A percentile compares a stretch with the other conserved stretches of the same genome.
These are phyloP conservation scores for Volucella zonaria DNA, from an alignment of 2,888 invertebrate genomes.

Conservation along the genomic window DNA sequence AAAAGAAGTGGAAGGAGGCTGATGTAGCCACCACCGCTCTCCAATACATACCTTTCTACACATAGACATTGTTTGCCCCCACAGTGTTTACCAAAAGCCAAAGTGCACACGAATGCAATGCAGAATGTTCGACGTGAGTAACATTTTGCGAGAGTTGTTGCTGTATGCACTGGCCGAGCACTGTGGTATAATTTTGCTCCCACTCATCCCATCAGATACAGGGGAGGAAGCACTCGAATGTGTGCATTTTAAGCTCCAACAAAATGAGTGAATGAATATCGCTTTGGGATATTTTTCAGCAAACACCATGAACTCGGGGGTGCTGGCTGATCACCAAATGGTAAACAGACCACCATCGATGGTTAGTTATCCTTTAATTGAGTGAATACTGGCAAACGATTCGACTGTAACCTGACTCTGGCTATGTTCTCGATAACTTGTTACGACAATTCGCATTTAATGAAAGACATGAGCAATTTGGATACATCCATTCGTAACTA, in stretches of 20 bases:
- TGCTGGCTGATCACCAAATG: slow-evolving; percentile 32
- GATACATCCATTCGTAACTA: too few species aligned
- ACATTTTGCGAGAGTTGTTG: slow-evolving; percentile 13
- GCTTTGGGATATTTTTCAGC: slow-evolving; percentile 67
- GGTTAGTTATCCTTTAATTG: slow-evolving; percentile 70
- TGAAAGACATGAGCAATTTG: too few species aligned
- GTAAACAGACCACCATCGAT: slow-evolving; percentile 62
- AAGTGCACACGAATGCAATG: slow-evolving; percentile 59
- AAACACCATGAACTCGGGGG: slow-evolving; percentile 55
- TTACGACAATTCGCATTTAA: slow-evolving; percentile 63
- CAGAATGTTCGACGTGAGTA: background rate
- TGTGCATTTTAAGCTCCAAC: slow-evolving; percentile 10
- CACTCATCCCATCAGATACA: background rate
- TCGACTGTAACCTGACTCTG: slow-evolving; percentile 63
- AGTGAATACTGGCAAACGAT: slow-evolving; percentile 59
- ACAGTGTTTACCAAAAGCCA: slow-evolving; percentile 67
- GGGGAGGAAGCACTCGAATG: background rate
- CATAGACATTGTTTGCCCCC: slow-evolving; percentile 42
- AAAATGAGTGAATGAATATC: slow-evolving; percentile 62
- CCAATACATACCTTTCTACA: background rate
- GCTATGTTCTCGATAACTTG: slow-evolving; percentile 62
- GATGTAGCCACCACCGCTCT: slow-evolving; percentile 26
- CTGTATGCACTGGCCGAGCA: slow-evolving; percentile 22
- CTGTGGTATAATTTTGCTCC: slow-evolving; percentile 16
- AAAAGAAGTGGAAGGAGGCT: background rate